These are phyloP conservation scores for Porites evermanni DNA, from an alignment of 92 coral and sea anemone species.

Conservation along the genomic window DNA sequence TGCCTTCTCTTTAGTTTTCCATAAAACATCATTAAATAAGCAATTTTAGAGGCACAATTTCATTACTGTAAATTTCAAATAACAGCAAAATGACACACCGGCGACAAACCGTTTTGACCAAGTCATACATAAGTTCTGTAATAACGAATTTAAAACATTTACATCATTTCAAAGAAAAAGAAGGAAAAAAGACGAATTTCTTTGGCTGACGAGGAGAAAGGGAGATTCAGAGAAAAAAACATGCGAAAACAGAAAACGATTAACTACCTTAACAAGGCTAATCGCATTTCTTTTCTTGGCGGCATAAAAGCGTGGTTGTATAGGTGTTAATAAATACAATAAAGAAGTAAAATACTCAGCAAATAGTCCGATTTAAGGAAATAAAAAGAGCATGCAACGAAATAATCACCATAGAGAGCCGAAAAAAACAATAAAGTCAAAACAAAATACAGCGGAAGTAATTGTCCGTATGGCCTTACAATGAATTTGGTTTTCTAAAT, in stretches of 20 bases:
- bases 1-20: background rate
- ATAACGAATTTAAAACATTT: background rate
- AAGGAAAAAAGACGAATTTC: background rate
- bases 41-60: background rate
- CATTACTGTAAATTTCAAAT: background rate
- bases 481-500: background rate
- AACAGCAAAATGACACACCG: background rate
- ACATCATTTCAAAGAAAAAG: too few species aligned
- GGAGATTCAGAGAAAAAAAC: background rate
- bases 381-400: slow-evolving; percentile 31
- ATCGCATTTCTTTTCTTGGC: slow-evolving; percentile 23
- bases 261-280: slow-evolving; percentile 8
- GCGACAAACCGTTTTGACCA: background rate
- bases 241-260: background rate
- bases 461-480: background rate
- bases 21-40: background rate
- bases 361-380: slow-evolving; percentile 6
- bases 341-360: slow-evolving; percentile 10
- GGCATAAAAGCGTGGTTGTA: slow-evolving; percentile 25
- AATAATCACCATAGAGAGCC: background rate
- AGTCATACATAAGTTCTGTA: background rate
- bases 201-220: background rate
- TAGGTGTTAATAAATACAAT: slow-evolving; percentile 17
- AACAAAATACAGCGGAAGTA: background rate
- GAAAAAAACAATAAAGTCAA: background rate